Conservation (phyloP, 2,113 vertebrate genomes). For the Alligator sinensis region DNA sequence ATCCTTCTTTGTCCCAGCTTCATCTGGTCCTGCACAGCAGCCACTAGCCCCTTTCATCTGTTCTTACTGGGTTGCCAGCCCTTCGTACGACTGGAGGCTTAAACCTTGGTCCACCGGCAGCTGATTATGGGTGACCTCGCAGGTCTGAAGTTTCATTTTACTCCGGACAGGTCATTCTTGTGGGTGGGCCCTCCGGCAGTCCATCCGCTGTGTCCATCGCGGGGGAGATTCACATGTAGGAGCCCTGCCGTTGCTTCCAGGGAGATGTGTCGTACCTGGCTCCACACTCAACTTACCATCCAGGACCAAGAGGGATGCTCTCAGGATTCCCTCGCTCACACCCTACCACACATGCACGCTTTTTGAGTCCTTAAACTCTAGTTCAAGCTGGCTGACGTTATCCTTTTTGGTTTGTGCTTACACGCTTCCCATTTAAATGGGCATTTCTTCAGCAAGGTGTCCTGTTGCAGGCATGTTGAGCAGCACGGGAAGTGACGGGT, state of each 20-base stretch:
- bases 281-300: neutral
- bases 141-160: no score
- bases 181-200: no score
- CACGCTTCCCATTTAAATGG: neutral
- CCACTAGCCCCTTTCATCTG: no score
- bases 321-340: neutral
- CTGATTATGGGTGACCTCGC: no score
- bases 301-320: neutral
- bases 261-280: neutral
- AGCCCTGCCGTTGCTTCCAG: neutral
- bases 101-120: no score
- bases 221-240: neutral
- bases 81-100: no score
- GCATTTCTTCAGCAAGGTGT: neutral
- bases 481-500: neutral
- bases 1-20: no score
- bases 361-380: neutral
- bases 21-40: no score
- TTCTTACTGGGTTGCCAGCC: no score
- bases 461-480: neutral
- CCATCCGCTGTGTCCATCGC: neutral
- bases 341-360: accelerated
- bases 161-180: no score
- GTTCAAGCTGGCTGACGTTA: neutral
- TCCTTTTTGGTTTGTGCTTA: neutral